Evolutionary conservation across 1,140 invertebrate genomes (phyloP).

Genomic region (Bombus cullumanus): DNA sequence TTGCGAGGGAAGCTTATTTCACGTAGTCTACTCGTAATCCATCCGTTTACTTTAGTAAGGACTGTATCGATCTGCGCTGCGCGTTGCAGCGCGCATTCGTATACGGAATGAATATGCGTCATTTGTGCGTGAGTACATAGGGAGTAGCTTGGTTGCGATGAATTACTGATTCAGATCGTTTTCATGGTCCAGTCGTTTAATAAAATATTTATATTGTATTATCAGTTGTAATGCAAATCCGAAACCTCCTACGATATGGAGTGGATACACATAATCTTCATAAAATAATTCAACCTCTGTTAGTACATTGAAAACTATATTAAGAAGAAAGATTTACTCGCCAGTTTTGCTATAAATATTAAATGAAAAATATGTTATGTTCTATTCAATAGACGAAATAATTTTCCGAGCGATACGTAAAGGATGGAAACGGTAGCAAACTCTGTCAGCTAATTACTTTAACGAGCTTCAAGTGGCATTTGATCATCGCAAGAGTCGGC

Average conservation of each 20-base stretch:
- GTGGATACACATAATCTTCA: too few species aligned
- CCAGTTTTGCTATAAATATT: background rate
- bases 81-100: slow-evolving; percentile 50
- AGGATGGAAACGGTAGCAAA: background rate
- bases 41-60: slow-evolving; percentile 70
- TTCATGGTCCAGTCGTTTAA: background rate
- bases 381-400: slow-evolving; percentile 35
- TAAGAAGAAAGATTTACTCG: background rate
- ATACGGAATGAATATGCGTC: slow-evolving; percentile 56
- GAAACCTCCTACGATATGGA: too few species aligned
- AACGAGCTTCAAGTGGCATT: slow-evolving; percentile 57
- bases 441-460: slow-evolving; percentile 58
- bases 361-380: background rate
- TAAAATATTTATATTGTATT: slow-evolving; percentile 14
- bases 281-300: background rate
- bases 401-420: background rate
- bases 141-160: background rate
- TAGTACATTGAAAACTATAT: background rate
- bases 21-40: slow-evolving; percentile 61
- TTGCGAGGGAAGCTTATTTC: slow-evolving; percentile 46
- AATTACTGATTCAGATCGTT: background rate
- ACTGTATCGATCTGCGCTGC: slow-evolving; percentile 60
- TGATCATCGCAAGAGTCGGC: slow-evolving; percentile 21
- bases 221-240: background rate
- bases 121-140: slow-evolving; percentile 26